Percentiles rank a stretch among this genome's conserved stretches.
These are phyloP conservation scores for Parapsyche elsis DNA, from an alignment of 1,140 invertebrate genomes.

Conservation along the genomic window DNA sequence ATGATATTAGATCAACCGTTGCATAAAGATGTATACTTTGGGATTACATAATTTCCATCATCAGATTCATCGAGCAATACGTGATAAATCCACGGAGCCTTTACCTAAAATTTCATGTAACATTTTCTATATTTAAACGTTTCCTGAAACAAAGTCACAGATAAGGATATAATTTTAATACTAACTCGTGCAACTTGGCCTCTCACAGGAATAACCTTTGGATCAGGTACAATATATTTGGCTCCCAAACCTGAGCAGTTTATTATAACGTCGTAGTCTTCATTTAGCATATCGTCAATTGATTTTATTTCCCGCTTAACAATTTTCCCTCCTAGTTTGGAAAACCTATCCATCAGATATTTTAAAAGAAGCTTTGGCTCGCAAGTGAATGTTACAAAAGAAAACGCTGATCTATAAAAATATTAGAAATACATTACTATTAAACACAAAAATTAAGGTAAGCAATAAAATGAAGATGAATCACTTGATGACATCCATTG, in stretches of 20 bases:
- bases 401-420: constrained; percentile 60
- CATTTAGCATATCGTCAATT: constrained; percentile 66
- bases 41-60: constrained; percentile 77
- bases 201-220: constrained; percentile 70
- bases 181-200: constrained; percentile 76
- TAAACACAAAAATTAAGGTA: not conserved
- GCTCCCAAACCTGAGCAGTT: constrained; percentile 80
- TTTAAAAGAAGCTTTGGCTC: constrained; percentile 71
- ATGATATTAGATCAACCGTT: no score
- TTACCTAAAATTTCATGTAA: constrained; percentile 64
- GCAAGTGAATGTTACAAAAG: constrained; percentile 72
- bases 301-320: constrained; percentile 65
- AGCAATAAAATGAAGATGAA: not conserved
- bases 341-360: constrained; percentile 72
- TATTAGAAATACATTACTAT: not conserved
- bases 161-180: constrained; percentile 39
- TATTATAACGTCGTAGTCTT: constrained; percentile 74
- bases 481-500: constrained; percentile 8
- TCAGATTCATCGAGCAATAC: constrained; percentile 68
- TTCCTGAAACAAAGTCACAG: not conserved
- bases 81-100: constrained; percentile 73
- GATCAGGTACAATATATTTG: constrained; percentile 69
- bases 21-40: constrained; percentile 72
- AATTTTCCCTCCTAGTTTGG: constrained; percentile 68
- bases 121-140: constrained; percentile 18